A percentile compares a stretch with the other conserved stretches of the same genome.
Evolutionary conservation across 2,888 invertebrate species (phyloP).

Genomic region (Cheilosia soror): DNA sequence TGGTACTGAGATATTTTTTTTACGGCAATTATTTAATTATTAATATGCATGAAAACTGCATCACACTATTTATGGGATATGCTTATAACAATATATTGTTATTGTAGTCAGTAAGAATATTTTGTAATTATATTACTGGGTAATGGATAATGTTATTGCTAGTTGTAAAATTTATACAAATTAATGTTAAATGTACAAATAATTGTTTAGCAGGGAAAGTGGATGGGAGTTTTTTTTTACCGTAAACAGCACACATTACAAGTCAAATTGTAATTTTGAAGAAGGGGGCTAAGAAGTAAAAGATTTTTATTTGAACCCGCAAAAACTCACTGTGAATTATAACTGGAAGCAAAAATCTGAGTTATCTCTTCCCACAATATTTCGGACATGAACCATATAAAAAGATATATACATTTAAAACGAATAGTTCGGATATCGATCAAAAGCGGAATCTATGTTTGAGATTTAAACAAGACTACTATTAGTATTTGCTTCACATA

Average conservation of each 20-base stretch:
- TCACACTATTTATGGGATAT: conserved; percentile 23
- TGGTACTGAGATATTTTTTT: not conserved
- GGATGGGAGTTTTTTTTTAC: conserved; percentile 2
- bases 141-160: conserved; percentile 37
- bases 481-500: too few relatives aligned
- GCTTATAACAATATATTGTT: conserved; percentile 11
- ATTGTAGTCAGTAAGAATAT: conserved; percentile 24
- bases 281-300: not conserved
- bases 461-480: too few relatives aligned
- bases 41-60: conserved; percentile 41
- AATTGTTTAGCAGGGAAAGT: conserved; percentile 18
- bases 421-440: too few relatives aligned
- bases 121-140: not conserved
- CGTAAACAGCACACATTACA: not conserved
- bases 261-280: not conserved
- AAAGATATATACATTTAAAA: too few relatives aligned
- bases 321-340: not conserved
- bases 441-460: too few relatives aligned
- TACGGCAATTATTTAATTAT: conserved; percentile 16
- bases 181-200: conserved; percentile 8
- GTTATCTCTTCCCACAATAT: too few relatives aligned
- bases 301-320: too few relatives aligned
- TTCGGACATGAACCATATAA: too few relatives aligned
- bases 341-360: not conserved
- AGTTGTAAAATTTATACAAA: conserved; percentile 18